Evolutionary conservation across 2,797 vertebrate species (phyloP).

Genomic region (Lagodon rhomboides): DNA sequence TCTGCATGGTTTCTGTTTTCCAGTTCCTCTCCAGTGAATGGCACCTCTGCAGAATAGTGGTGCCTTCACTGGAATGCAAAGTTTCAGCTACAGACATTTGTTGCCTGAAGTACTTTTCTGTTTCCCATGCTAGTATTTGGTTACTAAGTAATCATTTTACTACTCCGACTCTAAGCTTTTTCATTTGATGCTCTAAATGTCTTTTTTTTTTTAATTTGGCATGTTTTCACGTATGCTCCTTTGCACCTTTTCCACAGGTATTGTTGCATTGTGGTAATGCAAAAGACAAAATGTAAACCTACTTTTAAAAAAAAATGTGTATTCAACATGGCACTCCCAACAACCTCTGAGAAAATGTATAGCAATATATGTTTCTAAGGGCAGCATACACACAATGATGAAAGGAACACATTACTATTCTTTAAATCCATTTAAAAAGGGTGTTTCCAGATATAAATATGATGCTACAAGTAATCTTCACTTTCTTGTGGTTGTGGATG

Average conservation of each 20-base stretch:
- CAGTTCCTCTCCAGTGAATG: conserved; percentile 41
- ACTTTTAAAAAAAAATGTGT: neutral
- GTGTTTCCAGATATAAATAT: too few relatives aligned
- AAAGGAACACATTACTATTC: too few relatives aligned
- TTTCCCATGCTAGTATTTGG: neutral
- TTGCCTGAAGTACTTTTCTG: conserved; percentile 42
- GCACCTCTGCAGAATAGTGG: conserved; percentile 6
- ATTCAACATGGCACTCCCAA: neutral
- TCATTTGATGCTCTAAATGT: too few relatives aligned
- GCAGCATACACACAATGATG: too few relatives aligned
- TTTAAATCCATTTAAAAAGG: too few relatives aligned
- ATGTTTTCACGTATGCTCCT: too few relatives aligned
- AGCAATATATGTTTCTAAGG: too few relatives aligned
- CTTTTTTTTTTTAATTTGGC: too few relatives aligned
- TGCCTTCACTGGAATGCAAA: conserved; percentile 24
- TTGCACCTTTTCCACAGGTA: too few relatives aligned
- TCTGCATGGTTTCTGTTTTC: conserved; percentile 68
- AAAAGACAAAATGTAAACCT: neutral
- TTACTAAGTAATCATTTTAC: neutral
- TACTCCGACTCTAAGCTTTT: too few relatives aligned
- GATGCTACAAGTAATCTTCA: neutral
- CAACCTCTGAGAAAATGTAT: too few relatives aligned
- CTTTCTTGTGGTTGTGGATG: neutral
- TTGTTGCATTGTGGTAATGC: too few relatives aligned
- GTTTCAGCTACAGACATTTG: conserved; percentile 23